phyloP scores from a whole-genome alignment of 2,888 invertebrate genomes.

The Psylliodes chrysocephalus region DNA sequence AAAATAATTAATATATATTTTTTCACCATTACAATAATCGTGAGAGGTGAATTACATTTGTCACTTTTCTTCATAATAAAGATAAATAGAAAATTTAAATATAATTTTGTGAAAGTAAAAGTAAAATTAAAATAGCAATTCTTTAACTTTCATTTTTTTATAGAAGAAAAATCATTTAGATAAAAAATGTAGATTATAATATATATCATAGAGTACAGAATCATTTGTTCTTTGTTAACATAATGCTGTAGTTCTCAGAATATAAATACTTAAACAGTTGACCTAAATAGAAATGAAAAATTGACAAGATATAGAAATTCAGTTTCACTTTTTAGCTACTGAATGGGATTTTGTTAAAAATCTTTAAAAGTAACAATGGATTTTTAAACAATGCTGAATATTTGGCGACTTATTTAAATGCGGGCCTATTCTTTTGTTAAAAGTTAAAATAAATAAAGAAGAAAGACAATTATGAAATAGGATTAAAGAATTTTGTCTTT shows the following conservation, averaged over 20 bases:
- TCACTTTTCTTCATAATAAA: not conserved
- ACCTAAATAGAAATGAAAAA: constrained; percentile 6
- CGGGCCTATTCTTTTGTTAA: no score
- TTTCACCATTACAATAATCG: no score
- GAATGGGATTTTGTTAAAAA: not conserved
- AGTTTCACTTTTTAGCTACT: constrained; percentile 12
- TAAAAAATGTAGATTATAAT: constrained; percentile 10
- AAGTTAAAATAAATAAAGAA: no score
- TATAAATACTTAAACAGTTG: constrained; percentile 8
- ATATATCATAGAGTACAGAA: not conserved
- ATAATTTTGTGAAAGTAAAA: constrained; percentile 17
- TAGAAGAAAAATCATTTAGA: constrained; percentile 10
- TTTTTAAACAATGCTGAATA: no score
- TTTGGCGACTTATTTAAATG: no score
- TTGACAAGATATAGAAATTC: constrained; percentile 4
- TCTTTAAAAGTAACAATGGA: no score
- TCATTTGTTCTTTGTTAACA: constrained; percentile 14
- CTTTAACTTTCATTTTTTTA: constrained; percentile 14
- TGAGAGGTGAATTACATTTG: no score
- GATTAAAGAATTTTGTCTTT: no score
- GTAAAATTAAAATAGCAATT: constrained; percentile 1
- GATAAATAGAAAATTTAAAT: constrained; percentile 4
- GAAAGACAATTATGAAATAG: no score
- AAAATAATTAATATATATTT: no score
- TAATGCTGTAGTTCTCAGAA: not conserved